Percentiles rank a stretch among this genome's conserved stretches.
Evolutionary conservation across 2,113 vertebrate species (phyloP).

Genomic region (Myodes glareolus): DNA sequence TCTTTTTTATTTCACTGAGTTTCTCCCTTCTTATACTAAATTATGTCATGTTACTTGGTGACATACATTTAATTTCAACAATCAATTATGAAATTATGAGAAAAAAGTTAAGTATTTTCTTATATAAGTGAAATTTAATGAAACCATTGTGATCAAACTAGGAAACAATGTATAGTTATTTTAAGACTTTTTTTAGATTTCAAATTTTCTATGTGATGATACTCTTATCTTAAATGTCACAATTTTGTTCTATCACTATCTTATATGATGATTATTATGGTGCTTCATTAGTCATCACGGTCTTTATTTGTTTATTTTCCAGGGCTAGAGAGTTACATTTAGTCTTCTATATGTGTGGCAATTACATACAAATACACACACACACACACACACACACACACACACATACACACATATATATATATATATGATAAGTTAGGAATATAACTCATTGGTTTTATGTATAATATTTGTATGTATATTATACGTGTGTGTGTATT

Average conservation of each 20-base stretch:
- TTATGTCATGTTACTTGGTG: background rate
- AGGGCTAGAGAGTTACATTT: background rate
- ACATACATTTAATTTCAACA: slow-evolving; percentile 2
- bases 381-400: background rate
- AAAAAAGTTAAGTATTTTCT: background rate
- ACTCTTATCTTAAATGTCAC: background rate
- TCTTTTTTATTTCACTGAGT: background rate
- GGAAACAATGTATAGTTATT: background rate
- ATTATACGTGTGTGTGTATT: too few relatives aligned
- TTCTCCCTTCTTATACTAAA: background rate
- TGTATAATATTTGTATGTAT: too few relatives aligned
- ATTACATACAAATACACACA: too few relatives aligned
- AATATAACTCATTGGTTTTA: too few relatives aligned
- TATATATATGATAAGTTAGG: too few relatives aligned
- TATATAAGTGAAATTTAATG: background rate
- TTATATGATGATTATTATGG: background rate
- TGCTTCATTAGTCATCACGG: background rate
- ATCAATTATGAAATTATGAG: background rate
- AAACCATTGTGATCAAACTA: background rate
- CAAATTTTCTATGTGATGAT: background rate
- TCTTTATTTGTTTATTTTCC: background rate
- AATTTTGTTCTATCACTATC: background rate
- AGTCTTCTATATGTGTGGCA: background rate
- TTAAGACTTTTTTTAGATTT: background rate
- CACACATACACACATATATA: background rate